phyloP scores from a whole-genome alignment of 2,888 invertebrate species.

The Philereme vetulata region DNA sequence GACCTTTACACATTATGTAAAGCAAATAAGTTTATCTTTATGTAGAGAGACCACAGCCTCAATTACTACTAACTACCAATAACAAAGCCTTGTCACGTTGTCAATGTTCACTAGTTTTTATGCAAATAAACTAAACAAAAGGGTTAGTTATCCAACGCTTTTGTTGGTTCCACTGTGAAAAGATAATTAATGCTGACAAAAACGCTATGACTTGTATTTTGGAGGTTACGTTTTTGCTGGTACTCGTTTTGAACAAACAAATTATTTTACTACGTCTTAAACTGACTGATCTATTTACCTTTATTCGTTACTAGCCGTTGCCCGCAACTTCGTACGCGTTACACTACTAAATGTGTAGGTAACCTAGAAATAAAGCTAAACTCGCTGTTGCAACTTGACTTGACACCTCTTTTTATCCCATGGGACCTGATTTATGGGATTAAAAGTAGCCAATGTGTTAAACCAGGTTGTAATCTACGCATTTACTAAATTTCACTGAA shows the following conservation, averaged over 20 bases:
- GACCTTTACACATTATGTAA: too few relatives aligned
- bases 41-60: not conserved
- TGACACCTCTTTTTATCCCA: too few relatives aligned
- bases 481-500: too few relatives aligned
- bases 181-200: conserved; percentile 38
- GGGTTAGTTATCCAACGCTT: conserved; percentile 37
- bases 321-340: too few relatives aligned
- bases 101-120: conserved; percentile 43
- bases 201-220: conserved; percentile 26
- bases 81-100: conserved; percentile 34
- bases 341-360: too few relatives aligned
- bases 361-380: too few relatives aligned
- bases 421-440: too few relatives aligned
- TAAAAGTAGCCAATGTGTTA: too few relatives aligned
- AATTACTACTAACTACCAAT: conserved; percentile 19
- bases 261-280: conserved; percentile 17
- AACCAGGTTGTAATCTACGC: too few relatives aligned
- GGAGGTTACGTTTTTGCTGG: conserved; percentile 23
- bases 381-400: too few relatives aligned
- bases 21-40: too few relatives aligned
- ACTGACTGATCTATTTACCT: not conserved
- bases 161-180: conserved; percentile 35
- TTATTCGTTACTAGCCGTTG: too few relatives aligned
- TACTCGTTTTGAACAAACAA: conserved; percentile 18
- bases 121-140: conserved; percentile 44